A percentile compares a stretch with the other conserved stretches of the same genome.
These are phyloP conservation scores for Pseudotriccus pelzelni DNA, from an alignment of 2,797 vertebrate species.

Conservation along the genomic window DNA sequence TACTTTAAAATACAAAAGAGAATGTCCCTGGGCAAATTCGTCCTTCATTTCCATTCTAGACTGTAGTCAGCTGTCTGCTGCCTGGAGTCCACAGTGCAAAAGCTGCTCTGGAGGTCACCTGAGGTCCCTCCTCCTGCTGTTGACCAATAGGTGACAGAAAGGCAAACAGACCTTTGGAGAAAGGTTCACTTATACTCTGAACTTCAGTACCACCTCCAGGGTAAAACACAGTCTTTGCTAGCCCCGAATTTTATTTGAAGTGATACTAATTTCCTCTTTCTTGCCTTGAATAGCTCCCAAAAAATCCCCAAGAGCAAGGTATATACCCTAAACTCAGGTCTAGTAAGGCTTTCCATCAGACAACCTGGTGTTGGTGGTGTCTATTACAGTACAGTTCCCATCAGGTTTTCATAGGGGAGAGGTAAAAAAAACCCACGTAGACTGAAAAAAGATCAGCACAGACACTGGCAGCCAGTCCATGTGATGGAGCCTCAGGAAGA, in stretches of 20 bases:
- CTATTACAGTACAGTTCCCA: neutral
- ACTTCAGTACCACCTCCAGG: neutral
- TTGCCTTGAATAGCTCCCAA: neutral
- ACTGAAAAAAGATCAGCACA: neutral
- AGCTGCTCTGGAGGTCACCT: constrained; percentile 34
- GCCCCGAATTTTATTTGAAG: neutral
- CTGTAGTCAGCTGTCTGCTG: constrained; percentile 57
- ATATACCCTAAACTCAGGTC: neutral
- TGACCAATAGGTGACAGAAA: neutral
- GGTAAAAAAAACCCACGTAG: neutral
- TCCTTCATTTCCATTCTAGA: constrained; percentile 60
- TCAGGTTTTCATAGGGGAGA: neutral
- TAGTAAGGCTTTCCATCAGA: neutral
- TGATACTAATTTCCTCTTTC: neutral
- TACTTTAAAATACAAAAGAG: constrained; percentile 65
- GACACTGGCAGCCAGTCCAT: neutral
- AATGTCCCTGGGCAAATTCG: constrained; percentile 48
- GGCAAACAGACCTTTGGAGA: constrained; percentile 16
- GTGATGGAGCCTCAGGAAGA: neutral
- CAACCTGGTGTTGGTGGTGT: neutral
- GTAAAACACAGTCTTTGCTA: neutral
- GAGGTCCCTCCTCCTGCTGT: neutral
- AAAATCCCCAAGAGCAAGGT: neutral
- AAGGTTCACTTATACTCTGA: neutral
- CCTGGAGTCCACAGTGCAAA: constrained; percentile 36